Base-by-base conservation (phyloP, 2,888 invertebrate species). In the Abrostola tripartita region DNA sequence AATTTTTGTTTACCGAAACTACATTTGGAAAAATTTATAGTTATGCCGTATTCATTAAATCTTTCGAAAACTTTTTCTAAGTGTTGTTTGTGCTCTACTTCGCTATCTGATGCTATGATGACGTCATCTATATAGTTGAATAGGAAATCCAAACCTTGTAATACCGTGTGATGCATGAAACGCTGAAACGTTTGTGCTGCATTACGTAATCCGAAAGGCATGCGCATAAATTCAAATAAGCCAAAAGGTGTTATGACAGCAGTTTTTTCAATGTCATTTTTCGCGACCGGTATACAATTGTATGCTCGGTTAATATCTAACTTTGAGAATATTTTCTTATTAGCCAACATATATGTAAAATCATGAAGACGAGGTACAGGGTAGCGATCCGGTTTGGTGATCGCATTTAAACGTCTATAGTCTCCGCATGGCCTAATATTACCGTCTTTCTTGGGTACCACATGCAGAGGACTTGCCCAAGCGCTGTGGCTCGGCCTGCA, bases 111-210 rank as follows among this genome's bases (percentile, higher is more conserved):
- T 38, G 47, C 53, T 0, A 68, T 38, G 0, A 65, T 56, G 5
- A 65, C 40, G 38, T 68, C 65, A 52, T 58, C 61, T 0, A 68
- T 12, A 5, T 65, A 68, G n/a, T 24, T 44, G 2, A 54, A 65
- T 12, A 51, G n/a, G n/a, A 61, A 61, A n/a, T 55, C 61, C 10
- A 58, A 41, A 0, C 62, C 60, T 50, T 61, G 41, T 0, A 59
- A 55, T 6, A 62, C 59, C 0, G 44, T 38, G 14, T 54, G 51
- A 38, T 56, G 36, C 54, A 56, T 65, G 11, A 65, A 65, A 12
- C 65, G 50, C 14, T 61, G 61, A 11, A 56, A 65, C 1, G 56
- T 60, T 11, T 61, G 61, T 0, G 44, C 47, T 0, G 55, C 52
- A 5, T 65, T 61, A 0, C 44, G 14, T 24, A 56, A 42, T 5